Percentiles rank a stretch among this genome's conserved stretches.
These are phyloP conservation scores for Engraulis encrasicolus DNA, from an alignment of 2,113 vertebrate species.

Conservation along the genomic window DNA sequence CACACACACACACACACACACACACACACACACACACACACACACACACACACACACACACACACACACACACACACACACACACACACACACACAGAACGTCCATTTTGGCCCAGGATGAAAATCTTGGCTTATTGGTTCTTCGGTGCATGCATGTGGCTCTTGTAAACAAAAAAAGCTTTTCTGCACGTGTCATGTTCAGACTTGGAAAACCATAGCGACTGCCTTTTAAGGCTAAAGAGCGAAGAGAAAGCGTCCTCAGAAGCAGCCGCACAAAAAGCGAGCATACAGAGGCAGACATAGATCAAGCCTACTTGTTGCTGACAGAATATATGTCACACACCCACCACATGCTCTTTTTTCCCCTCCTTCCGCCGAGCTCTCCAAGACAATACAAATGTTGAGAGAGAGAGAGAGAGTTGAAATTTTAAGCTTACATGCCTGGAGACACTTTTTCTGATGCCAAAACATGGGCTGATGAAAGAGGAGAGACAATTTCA, in stretches of 20 bases:
- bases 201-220: background rate
- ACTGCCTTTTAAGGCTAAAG: constrained; percentile 1
- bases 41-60: no score
- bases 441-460: background rate
- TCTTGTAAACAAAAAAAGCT: background rate
- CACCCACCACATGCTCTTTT: background rate
- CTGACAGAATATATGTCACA: background rate
- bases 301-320: constrained; percentile 23
- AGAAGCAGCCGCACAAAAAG: background rate
- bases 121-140: background rate
- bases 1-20: no score
- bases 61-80: no score
- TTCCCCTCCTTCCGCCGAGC: no score
- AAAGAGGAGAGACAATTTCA: background rate
- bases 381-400: background rate
- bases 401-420: no score
- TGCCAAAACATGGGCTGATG: background rate
- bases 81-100: background rate
- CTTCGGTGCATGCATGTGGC: background rate
- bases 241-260: background rate
- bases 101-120: constrained; percentile 12
- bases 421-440: background rate
- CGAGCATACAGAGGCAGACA: background rate
- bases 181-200: constrained; percentile 1
- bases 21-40: no score